Percentiles rank a stretch among this genome's conserved stretches.
phyloP scores from a whole-genome alignment of 2,888 invertebrate genomes.

The Tachina grossa region DNA sequence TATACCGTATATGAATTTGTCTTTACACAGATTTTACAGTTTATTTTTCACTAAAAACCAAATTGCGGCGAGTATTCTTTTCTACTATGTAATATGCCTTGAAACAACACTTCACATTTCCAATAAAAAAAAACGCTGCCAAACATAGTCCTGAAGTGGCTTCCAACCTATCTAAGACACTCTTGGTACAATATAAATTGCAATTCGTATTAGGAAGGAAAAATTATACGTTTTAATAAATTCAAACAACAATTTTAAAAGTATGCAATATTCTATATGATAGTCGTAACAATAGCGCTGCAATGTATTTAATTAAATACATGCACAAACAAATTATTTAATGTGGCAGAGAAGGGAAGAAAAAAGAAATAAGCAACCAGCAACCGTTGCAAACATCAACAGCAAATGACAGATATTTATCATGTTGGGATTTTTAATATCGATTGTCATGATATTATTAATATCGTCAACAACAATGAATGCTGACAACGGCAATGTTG shows the following conservation, averaged over 20 bases:
- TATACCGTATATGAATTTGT: too few relatives aligned
- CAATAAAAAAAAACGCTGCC: background rate
- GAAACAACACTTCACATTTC: too few relatives aligned
- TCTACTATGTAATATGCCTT: too few relatives aligned
- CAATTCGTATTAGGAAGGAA: slow-evolving; percentile 10
- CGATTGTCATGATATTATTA: slow-evolving; percentile 61
- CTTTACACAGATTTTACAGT: too few relatives aligned
- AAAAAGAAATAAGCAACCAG: slow-evolving; percentile 6
- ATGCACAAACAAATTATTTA: slow-evolving; percentile 45
- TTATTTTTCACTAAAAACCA: too few relatives aligned
- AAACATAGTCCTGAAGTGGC: background rate
- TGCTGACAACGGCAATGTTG: slow-evolving; percentile 32
- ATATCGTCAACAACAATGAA: slow-evolving; percentile 49
- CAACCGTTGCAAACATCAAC: slow-evolving; percentile 54
- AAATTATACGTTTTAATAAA: slow-evolving; percentile 48
- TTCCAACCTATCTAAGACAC: background rate
- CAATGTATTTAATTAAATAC: slow-evolving; percentile 44
- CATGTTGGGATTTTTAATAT: slow-evolving; percentile 60
- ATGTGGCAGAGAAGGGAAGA: slow-evolving; percentile 21
- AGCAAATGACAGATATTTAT: slow-evolving; percentile 61
- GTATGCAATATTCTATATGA: slow-evolving; percentile 22
- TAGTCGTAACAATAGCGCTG: background rate
- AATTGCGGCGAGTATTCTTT: too few relatives aligned
- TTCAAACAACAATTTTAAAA: slow-evolving; percentile 9
- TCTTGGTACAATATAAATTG: slow-evolving; percentile 10